These are phyloP conservation scores for Syrphus vitripennis DNA, from an alignment of 2,888 invertebrate genomes.

Conservation along the genomic window DNA sequence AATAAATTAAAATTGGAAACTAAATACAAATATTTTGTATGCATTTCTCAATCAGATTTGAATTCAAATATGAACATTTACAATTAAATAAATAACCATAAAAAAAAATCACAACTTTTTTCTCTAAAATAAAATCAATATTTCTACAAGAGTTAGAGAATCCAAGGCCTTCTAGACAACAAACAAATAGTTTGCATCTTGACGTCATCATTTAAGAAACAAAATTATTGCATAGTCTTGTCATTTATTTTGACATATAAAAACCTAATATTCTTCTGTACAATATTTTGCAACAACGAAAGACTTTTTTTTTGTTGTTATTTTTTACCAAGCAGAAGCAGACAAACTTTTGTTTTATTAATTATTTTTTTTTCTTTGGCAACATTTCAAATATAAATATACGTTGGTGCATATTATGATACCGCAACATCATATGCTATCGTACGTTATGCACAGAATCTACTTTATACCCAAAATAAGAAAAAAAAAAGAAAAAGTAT, in stretches of 20 bases:
- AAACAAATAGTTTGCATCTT: slow-evolving; percentile 4
- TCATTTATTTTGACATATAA: slow-evolving; percentile 35
- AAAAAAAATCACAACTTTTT: too few relatives aligned
- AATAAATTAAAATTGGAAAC: too few relatives aligned
- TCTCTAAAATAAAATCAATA: not conserved
- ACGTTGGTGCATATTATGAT: not conserved
- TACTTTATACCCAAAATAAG: not conserved
- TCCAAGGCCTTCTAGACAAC: not conserved
- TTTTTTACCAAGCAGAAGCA: not conserved
- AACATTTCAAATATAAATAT: slow-evolving; percentile 35
- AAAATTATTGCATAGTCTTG: not conserved
- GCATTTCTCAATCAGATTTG: too few relatives aligned
- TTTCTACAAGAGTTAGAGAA: not conserved
- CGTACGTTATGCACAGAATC: slow-evolving; percentile 25
- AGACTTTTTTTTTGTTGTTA: slow-evolving; percentile 3
- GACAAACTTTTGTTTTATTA: slow-evolving; percentile 35
- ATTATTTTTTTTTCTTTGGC: slow-evolving; percentile 18
- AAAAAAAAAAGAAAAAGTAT: not conserved
- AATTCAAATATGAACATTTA: too few relatives aligned
- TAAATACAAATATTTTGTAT: too few relatives aligned
- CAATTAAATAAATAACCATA: too few relatives aligned
- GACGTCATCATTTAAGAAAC: slow-evolving; percentile 22
- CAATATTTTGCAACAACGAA: not conserved
- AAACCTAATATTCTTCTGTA: slow-evolving; percentile 14
- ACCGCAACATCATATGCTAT: slow-evolving; percentile 21